phyloP scores from a whole-genome alignment of 92 coral and sea anemone genomes.

The Palythoa grandis region DNA sequence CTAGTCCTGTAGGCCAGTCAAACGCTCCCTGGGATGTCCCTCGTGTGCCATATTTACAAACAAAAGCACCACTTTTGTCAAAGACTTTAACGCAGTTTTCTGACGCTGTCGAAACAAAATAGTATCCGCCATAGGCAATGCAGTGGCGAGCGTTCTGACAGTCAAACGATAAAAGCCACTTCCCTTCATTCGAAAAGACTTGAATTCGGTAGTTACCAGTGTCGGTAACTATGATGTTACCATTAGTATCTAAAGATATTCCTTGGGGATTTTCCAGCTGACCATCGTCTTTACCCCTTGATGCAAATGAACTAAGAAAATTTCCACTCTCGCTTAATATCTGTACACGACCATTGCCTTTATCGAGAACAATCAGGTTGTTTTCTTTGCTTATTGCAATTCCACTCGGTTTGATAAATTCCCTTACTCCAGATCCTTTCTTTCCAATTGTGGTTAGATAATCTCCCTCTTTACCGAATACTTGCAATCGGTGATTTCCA shows the following conservation, averaged over 20 bases:
- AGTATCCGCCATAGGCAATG: constrained; percentile 34
- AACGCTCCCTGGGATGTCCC: constrained; percentile 53
- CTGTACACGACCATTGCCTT: constrained; percentile 50
- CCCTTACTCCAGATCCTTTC: constrained; percentile 39
- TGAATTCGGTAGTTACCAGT: constrained; percentile 50
- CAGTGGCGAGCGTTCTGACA: constrained; percentile 43
- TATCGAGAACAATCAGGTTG: constrained; percentile 49
- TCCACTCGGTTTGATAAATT: constrained; percentile 53
- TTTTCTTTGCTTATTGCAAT: constrained; percentile 28
- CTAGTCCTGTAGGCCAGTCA: constrained; percentile 49
- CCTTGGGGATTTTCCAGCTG: constrained; percentile 56
- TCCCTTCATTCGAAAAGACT: constrained; percentile 49
- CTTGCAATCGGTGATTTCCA: constrained; percentile 50
- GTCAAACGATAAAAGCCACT: constrained; percentile 39
- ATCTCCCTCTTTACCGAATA: constrained; percentile 35
- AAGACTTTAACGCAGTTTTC: constrained; percentile 53
- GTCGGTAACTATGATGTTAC: constrained; percentile 51
- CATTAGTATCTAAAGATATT: constrained; percentile 38
- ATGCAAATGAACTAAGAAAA: constrained; percentile 39
- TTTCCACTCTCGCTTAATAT: constrained; percentile 33
- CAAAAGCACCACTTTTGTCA: constrained; percentile 34
- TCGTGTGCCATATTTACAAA: constrained; percentile 35
- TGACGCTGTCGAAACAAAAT: constrained; percentile 40
- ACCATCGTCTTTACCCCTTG: constrained; percentile 32
- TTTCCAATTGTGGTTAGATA: constrained; percentile 37